phyloP scores from a whole-genome alignment of 2,888 invertebrate genomes.

The Chaetogeoica ovagalla region DNA sequence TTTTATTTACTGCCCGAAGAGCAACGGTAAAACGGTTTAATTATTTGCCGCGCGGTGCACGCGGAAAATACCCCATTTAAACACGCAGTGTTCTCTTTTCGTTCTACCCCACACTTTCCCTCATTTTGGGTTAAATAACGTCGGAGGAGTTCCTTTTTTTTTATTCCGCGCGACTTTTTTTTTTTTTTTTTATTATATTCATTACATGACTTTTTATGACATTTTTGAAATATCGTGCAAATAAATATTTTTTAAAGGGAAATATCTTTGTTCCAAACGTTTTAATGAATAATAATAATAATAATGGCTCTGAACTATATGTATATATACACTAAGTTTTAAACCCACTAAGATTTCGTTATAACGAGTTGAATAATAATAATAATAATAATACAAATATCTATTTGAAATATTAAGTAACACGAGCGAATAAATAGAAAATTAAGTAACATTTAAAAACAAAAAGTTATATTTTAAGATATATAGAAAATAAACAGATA shows the following conservation, averaged over 20 bases:
- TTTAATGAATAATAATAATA: not conserved
- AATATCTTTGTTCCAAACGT: not conserved
- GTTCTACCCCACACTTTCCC: not conserved
- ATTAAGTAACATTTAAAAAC: not conserved
- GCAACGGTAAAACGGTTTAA: slow-evolving; percentile 18
- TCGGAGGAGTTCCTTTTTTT: not conserved
- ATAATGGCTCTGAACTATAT: too few species aligned
- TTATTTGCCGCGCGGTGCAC: slow-evolving; percentile 3
- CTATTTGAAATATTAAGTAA: not conserved
- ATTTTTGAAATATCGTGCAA: slow-evolving; percentile 4
- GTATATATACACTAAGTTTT: not conserved
- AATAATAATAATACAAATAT: not conserved
- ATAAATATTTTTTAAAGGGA: too few species aligned
- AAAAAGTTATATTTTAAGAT: too few species aligned
- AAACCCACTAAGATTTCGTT: not conserved
- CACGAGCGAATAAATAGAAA: not conserved
- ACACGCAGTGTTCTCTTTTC: not conserved
- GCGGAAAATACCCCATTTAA: slow-evolving; percentile 1
- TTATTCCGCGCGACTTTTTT: slow-evolving; percentile 17
- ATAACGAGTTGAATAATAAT: not conserved
- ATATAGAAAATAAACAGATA: too few species aligned
- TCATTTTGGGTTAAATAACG: not conserved
- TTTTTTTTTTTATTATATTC: too few species aligned
- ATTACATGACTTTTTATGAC: not conserved
- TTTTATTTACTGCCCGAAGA: not conserved